phyloP scores from a whole-genome alignment of 2,113 vertebrate species.

The Riparia riparia region DNA sequence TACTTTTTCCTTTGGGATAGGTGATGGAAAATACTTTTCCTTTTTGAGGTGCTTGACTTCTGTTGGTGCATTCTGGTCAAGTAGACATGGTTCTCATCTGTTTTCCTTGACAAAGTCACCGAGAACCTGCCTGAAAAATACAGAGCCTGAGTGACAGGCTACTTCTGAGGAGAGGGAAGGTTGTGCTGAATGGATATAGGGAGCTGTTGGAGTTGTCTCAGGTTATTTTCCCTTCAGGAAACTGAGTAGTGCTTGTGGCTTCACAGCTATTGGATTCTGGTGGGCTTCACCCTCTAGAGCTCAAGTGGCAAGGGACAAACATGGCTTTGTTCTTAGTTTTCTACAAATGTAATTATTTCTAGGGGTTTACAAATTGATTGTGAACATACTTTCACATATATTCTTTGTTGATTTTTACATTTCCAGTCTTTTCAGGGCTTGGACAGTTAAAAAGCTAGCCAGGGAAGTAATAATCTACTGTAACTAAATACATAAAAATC shows the following conservation, averaged over 20 bases:
- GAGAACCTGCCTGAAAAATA: not conserved
- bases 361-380: not conserved
- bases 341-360: slow-evolving; percentile 21
- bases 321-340: not conserved
- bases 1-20: not conserved
- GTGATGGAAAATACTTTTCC: not conserved
- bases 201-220: not conserved
- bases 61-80: not conserved
- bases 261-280: not conserved
- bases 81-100: not conserved
- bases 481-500: slow-evolving; percentile 10
- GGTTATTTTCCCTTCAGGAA: not conserved
- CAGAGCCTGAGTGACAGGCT: rapidly evolving
- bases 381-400: not conserved
- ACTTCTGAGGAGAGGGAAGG: not conserved
- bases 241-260: not conserved
- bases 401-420: not conserved
- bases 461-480: slow-evolving; percentile 1
- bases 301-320: slow-evolving; percentile 4
- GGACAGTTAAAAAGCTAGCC: not conserved
- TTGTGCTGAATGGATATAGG: rapidly evolving
- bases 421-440: not conserved
- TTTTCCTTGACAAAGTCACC: not conserved
- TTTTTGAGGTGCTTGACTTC: not conserved
- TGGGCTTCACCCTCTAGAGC: not conserved